Percentiles rank a stretch among this genome's conserved stretches.
Evolutionary conservation across 2,797 vertebrate genomes (phyloP).

Genomic region (Urocyon cinereoargenteus): DNA sequence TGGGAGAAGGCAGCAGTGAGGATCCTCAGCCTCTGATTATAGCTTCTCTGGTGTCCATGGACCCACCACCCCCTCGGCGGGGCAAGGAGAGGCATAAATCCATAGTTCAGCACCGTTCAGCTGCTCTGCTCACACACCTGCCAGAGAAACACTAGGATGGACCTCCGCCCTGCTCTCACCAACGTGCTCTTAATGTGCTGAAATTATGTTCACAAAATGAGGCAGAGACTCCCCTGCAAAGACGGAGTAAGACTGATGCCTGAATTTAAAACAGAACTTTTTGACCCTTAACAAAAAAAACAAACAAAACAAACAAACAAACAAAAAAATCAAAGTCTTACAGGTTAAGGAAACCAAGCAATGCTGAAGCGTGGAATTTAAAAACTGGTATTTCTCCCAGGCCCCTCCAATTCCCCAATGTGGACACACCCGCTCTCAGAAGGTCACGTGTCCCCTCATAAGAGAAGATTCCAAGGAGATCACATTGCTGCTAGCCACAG

Average conservation of each 20-base stretch:
- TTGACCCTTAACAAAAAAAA: not conserved
- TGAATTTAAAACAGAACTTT: conserved; percentile 1
- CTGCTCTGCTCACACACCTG: not conserved
- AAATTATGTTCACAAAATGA: not conserved
- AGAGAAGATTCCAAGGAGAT: not conserved
- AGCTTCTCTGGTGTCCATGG: not conserved
- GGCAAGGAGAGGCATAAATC: not conserved
- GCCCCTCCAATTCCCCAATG: not conserved
- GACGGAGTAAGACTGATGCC: accelerated
- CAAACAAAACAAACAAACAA: not conserved
- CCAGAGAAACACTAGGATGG: not conserved
- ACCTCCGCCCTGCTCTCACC: not conserved
- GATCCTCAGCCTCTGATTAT: not conserved
- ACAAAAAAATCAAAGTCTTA: not conserved
- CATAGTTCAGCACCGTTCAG: not conserved
- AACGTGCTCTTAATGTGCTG: not conserved
- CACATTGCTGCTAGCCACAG: not conserved
- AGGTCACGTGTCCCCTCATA: not conserved
- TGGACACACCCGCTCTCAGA: not conserved
- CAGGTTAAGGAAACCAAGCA: not conserved
- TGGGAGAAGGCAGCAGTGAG: not conserved
- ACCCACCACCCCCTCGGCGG: accelerated
- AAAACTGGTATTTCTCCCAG: not conserved
- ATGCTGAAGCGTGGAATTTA: not conserved
- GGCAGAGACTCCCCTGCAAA: not conserved